A percentile compares a stretch with the other conserved stretches of the same genome.
Evolutionary conservation across 1,140 invertebrate species (phyloP).

Genomic region (Musca vetustissima): DNA sequence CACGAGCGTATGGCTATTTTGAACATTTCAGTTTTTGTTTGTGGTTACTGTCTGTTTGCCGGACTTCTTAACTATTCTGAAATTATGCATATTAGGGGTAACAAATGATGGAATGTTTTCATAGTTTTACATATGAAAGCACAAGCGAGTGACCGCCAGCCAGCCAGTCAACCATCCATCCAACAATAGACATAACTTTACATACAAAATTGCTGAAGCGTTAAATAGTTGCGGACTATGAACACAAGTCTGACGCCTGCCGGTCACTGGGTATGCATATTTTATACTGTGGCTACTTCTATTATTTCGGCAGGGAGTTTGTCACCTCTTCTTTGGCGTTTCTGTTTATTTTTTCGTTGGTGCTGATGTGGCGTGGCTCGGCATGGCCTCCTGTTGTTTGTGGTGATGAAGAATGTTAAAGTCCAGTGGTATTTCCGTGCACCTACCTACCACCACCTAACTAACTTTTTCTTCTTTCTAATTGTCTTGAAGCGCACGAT

Average conservation of each 20-base stretch:
- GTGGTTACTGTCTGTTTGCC: too few species aligned
- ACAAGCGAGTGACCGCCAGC: neutral
- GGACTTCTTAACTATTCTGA: constrained; percentile 14
- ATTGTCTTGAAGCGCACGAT: constrained; percentile 13
- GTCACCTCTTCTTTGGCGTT: neutral
- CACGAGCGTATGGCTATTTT: constrained; percentile 1
- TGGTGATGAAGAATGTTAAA: too few species aligned
- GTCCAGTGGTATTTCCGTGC: constrained; percentile 11
- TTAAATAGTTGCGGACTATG: constrained; percentile 1
- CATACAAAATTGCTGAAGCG: constrained; percentile 13
- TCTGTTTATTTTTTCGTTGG: neutral
- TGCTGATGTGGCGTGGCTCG: too few species aligned
- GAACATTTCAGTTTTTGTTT: neutral
- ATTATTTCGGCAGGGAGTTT: neutral
- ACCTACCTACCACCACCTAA: too few species aligned
- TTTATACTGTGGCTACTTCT: neutral
- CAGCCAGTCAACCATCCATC: too few species aligned
- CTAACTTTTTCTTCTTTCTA: constrained; percentile 1
- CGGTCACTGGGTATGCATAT: neutral
- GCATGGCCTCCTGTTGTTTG: too few species aligned
- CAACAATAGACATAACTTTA: constrained; percentile 14
- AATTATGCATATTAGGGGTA: constrained; percentile 21
- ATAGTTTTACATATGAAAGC: neutral
- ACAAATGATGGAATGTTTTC: constrained; percentile 13
- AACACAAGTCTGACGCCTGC: constrained; percentile 11